phyloP scores from a whole-genome alignment of 2,113 vertebrate species.

The Sporophila hypoxantha region DNA sequence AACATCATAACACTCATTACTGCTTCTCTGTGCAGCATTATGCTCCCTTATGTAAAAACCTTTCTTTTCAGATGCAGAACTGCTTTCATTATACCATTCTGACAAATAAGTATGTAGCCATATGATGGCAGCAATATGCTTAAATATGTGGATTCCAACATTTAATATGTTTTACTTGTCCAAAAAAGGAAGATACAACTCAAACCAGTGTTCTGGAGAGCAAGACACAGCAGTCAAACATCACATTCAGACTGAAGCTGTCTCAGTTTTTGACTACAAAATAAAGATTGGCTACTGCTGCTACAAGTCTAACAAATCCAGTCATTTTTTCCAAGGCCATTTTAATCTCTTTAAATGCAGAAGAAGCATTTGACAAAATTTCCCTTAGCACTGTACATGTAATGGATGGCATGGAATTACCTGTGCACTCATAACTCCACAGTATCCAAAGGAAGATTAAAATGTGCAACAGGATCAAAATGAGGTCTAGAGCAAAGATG shows the following conservation, averaged over 20 bases:
- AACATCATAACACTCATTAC: not conserved
- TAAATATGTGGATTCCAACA: not conserved
- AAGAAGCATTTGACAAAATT: not conserved
- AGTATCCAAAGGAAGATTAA: not conserved
- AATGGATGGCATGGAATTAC: not conserved
- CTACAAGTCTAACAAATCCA: not conserved
- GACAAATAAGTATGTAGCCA: slow-evolving; percentile 23
- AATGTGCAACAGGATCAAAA: not conserved
- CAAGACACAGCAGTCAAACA: not conserved
- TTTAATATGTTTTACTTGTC: not conserved
- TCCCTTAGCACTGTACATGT: not conserved
- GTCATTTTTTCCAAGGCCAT: not conserved
- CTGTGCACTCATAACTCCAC: not conserved
- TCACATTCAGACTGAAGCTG: not conserved
- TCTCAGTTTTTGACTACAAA: not conserved
- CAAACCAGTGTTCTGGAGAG: not conserved
- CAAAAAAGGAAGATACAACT: not conserved
- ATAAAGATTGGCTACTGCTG: not conserved
- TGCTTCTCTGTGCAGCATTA: not conserved
- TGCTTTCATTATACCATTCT: not conserved
- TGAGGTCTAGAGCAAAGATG: not conserved
- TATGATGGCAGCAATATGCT: slow-evolving; percentile 56
- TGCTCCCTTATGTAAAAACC: not conserved
- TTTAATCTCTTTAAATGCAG: not conserved
- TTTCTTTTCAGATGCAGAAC: not conserved